A percentile compares a stretch with the other conserved stretches of the same genome.
These are phyloP conservation scores for Anabas testudineus DNA, from an alignment of 2,797 vertebrate species.

Conservation along the genomic window DNA sequence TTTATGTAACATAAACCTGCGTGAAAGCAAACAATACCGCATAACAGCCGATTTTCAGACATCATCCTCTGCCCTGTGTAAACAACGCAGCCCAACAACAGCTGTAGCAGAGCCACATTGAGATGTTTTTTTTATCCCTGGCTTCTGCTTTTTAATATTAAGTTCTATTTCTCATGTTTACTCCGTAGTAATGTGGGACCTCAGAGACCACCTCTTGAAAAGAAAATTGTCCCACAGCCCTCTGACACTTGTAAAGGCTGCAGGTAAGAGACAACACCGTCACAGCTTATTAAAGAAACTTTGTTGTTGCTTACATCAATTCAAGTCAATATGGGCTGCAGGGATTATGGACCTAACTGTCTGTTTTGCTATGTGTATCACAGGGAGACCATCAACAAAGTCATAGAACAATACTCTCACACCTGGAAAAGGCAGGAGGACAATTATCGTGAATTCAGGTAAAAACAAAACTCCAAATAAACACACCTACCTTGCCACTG, in stretches of 20 bases:
- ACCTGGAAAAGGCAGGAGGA: slow-evolving; percentile 75
- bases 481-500: too few relatives aligned
- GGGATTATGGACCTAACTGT: neutral
- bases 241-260: slow-evolving; percentile 58
- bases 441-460: slow-evolving; percentile 76
- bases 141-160: neutral
- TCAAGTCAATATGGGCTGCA: neutral
- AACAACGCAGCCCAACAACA: neutral
- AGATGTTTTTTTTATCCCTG: neutral
- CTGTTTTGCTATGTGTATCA: slow-evolving; percentile 33
- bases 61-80: neutral
- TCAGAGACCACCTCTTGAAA: neutral
- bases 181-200: slow-evolving; percentile 50
- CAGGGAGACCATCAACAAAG: slow-evolving; percentile 72
- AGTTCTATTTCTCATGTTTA: neutral
- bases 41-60: too few relatives aligned
- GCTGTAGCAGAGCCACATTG: neutral
- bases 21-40: too few relatives aligned
- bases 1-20: too few relatives aligned
- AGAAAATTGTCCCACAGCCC: slow-evolving; percentile 16
- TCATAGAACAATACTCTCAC: slow-evolving; percentile 53
- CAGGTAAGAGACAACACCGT: slow-evolving; percentile 49
- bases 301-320: neutral
- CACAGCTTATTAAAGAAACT: neutral
- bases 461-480: slow-evolving; percentile 8